phyloP scores from a whole-genome alignment of 2,888 invertebrate species.

The Drosophila falleni region DNA sequence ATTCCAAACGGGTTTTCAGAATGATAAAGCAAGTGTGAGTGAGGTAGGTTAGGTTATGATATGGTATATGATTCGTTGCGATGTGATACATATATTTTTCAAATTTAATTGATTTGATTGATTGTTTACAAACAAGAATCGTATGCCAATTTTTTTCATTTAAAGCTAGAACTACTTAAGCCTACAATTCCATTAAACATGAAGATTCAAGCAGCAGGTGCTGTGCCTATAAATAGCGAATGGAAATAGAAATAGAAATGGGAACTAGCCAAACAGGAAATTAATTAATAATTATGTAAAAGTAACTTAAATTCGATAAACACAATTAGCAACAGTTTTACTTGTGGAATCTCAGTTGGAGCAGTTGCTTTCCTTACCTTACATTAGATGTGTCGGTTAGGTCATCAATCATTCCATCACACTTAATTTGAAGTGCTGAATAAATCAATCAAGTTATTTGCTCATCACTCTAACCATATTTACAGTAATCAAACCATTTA shows the following conservation, averaged over 20 bases:
- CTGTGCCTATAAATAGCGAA: background rate
- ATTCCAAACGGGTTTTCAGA: background rate
- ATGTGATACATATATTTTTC: background rate
- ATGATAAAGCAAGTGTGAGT: background rate
- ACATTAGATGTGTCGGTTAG: conserved; percentile 9
- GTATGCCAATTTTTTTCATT: background rate
- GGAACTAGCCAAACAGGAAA: conserved; percentile 8
- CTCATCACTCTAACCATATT: conserved; percentile 45
- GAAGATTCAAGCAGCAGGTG: background rate
- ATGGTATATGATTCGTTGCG: background rate
- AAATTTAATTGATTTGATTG: background rate
- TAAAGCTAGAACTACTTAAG: background rate
- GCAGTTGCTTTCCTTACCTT: background rate
- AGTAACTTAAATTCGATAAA: background rate
- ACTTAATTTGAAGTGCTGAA: conserved; percentile 25
- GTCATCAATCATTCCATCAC: conserved; percentile 13
- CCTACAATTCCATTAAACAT: background rate
- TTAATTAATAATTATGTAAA: background rate
- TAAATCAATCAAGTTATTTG: conserved; percentile 54
- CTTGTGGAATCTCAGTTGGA: background rate
- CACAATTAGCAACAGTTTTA: background rate
- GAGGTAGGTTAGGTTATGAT: conserved; percentile 1
- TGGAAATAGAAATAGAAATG: background rate
- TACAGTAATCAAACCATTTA: conserved; percentile 31
- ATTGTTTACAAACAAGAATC: too few species aligned